Base-by-base conservation (phyloP, 2,888 invertebrate genomes). In the Melanchra persicariae region DNA sequence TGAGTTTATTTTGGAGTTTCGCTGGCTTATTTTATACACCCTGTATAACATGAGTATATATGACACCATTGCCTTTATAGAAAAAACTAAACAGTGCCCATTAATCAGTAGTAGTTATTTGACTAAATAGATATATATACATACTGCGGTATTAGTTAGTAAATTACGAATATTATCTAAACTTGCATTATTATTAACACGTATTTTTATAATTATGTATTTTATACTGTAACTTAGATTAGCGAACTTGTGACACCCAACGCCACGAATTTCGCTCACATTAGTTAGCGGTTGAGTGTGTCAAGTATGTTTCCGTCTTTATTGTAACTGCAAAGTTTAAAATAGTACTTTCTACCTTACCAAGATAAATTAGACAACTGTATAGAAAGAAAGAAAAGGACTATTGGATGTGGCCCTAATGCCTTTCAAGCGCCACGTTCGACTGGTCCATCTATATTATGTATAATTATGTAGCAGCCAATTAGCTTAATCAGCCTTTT, bases 181-280 rank as follows among this genome's bases (percentile, higher is more conserved):
- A 24, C 6, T 45, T 45, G 37, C 55, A 30, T 47, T 65, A 54
- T 45, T 45, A 54, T 17, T 54, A 45, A 55, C 68, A 47, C 19
- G 34, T 45, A 54, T 69, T 69, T 69, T 69, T 69, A 55, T 69
- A 69, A 47, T 5, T 47, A 70, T 57, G 30, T 49, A 57, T 70
- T 70, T 70, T 57, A 34, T 34, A 19, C 24, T 0, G 5, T 6
- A 34, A 40, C 40, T 22, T 40, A 57, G 10, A 7, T 2, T 70
- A 30, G 4, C 30, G 30, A 15, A 15, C 26, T 47, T 69, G 69
- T 55, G 5, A 37, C 68, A 69, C 22, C 47, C 55, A 40, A 70
- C 70, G 47, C 55, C 30, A 37, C 6, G 17, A 12, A 17, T 26
- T n/a, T n/a, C 9, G 9, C 17, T 26, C 22, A 19, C 15, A 9